These are phyloP conservation scores for Parauchenoglanis punctatus DNA, from an alignment of 2,797 vertebrate species.

Conservation along the genomic window DNA sequence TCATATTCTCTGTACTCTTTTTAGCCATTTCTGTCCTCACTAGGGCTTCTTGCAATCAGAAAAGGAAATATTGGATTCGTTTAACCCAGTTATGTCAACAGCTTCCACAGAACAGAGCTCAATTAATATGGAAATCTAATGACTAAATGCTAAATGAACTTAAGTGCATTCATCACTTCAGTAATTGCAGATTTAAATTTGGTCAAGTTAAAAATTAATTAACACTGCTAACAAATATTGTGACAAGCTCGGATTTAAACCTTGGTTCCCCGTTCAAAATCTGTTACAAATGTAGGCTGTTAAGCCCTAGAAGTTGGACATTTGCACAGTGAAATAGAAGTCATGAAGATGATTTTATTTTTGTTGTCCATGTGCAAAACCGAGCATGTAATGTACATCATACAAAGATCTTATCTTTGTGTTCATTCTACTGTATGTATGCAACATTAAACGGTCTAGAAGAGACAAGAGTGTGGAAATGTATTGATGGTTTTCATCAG, in stretches of 20 bases:
- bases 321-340: neutral
- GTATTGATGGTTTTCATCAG: neutral
- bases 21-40: neutral
- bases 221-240: neutral
- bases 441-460: neutral
- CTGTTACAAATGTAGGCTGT: neutral
- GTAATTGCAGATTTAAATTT: neutral
- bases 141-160: neutral
- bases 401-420: no score
- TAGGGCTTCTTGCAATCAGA: neutral
- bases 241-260: neutral
- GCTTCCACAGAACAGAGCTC: neutral
- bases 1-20: neutral
- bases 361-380: neutral
- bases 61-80: slow-evolving; percentile 4
- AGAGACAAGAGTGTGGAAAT: neutral
- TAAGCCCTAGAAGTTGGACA: neutral
- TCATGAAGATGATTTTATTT: neutral
- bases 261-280: neutral
- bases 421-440: neutral
- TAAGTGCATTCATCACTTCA: neutral
- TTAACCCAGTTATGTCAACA: slow-evolving; percentile 7
- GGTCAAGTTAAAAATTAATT: neutral
- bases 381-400: neutral
- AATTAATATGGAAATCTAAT: slow-evolving; percentile 10